These are phyloP conservation scores for Drosophila tsacasi DNA, from an alignment of 1,140 invertebrate genomes.

Conservation along the genomic window DNA sequence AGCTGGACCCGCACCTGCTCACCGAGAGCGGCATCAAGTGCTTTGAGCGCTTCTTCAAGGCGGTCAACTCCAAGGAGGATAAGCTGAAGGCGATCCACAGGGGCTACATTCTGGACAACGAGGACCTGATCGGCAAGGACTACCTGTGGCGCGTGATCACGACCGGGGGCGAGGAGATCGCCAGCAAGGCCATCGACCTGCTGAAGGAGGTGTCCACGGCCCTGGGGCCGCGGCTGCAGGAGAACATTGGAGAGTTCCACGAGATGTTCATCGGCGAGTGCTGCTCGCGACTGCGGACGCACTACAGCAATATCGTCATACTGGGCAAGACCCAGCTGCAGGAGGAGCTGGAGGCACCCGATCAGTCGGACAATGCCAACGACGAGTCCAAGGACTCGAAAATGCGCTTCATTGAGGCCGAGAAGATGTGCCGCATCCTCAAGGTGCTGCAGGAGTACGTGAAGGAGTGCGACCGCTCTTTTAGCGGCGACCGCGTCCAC, in stretches of 20 bases:
- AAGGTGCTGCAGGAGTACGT: conserved; percentile 98
- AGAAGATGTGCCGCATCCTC: conserved; percentile 96
- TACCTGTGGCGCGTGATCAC: conserved; percentile 98
- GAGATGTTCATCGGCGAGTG: conserved; percentile 96
- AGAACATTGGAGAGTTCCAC: conserved; percentile 90
- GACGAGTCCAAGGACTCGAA: conserved; percentile 79
- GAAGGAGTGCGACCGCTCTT: conserved; percentile 97
- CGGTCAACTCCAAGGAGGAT: conserved; percentile 97
- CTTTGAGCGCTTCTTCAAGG: conserved; percentile 96
- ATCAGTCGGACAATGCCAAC: conserved; percentile 76
- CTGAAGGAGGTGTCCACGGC: conserved; percentile 97
- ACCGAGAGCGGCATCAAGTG: conserved; percentile 98
- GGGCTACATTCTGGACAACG: conserved; percentile 92
- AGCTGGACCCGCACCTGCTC: conserved; percentile 95
- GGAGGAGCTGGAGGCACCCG: conserved; percentile 40
- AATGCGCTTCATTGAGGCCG: conserved; percentile 89
- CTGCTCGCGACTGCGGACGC: conserved; percentile 94
- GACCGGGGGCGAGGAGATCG: conserved; percentile 95
- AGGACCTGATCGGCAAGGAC: conserved; percentile 97
- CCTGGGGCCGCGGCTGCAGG: conserved; percentile 93
- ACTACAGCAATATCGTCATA: conserved; percentile 90
- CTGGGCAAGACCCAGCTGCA: conserved; percentile 82
- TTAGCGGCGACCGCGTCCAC: conserved; percentile 95
- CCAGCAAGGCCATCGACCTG: conserved; percentile 95
- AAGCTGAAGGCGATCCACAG: conserved; percentile 95